Evolutionary conservation across 2,113 vertebrate species (phyloP), one percentile per base, ranked within the genome.

Genomic region (Bostrychus sinensis): DNA sequence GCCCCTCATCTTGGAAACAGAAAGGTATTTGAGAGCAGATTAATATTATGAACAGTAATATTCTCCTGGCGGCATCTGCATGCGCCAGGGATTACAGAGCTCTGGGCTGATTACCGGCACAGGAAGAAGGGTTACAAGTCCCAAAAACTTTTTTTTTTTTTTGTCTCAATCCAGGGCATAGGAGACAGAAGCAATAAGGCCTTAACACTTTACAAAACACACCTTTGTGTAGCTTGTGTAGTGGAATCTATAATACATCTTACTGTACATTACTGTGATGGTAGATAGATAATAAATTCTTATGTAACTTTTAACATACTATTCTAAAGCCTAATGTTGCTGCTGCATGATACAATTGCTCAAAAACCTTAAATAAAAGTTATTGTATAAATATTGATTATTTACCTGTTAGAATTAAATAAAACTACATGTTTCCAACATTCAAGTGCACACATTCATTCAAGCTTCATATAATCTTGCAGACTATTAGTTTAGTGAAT

Each of bases 1-100:
- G 86, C 23, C 79, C 90, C 87, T 90, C 88, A 85, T 90, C 84
- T 88, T 81, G 81, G 84, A 83, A 90, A 90, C 88, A 91, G 86
- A 91, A 90, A 88, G 77, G 87, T 89, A 91, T 91, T 87, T 91
- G 87, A 81, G 88, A 80, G 86, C 84, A 92, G 93, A 94, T 95
- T 94, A 95, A 93, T 89, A 93, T 92, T 93, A 93, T 91, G 93
- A 92, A 93, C 90, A 92, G 91, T 93, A 94, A 94, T 93, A 94
- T 93, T 93, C 89, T 92, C 93, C 91, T 82, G 72, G 92, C 82
- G 83, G 92, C 91, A 93, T 94, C 91, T 93, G 92, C 92, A 92
- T 91, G 84, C 85, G 83, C 84, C 79, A 66, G 82, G 92, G 93
- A 95, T 95, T 95, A 94, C 92, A 94, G 92, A 91, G 92, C 91